Evolutionary conservation across 2,113 vertebrate genomes (phyloP).

Genomic region (Bungarus multicinctus): DNA sequence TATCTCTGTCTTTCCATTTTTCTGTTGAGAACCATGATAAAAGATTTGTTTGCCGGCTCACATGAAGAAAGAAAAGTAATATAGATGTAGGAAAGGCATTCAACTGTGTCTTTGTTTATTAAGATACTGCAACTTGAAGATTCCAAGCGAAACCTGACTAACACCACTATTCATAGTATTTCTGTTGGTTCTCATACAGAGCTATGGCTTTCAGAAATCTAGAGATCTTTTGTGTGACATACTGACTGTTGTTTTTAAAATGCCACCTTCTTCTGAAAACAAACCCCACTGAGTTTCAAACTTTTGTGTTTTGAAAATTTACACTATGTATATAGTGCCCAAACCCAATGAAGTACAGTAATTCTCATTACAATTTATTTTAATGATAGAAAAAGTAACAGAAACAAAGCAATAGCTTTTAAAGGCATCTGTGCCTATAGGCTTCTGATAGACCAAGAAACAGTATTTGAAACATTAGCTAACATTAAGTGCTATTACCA

Average conservation of each 20-base stretch:
- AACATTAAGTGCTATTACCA: slow-evolving; percentile 5
- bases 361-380: not conserved
- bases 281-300: not conserved
- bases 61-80: not conserved
- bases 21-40: not conserved
- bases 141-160: not conserved
- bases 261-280: not conserved
- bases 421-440: not conserved
- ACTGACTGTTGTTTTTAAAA: not conserved
- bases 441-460: not conserved
- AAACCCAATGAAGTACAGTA: not conserved
- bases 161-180: not conserved
- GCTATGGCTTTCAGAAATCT: not conserved
- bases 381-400: not conserved
- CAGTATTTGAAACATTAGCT: not conserved
- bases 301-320: not conserved
- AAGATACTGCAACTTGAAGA: not conserved
- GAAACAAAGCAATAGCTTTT: slow-evolving; percentile 21
- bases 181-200: not conserved
- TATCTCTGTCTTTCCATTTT: not conserved
- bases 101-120: not conserved
- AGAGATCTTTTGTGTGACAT: not conserved
- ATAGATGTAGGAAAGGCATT: not conserved
- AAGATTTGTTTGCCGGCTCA: no score
- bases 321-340: not conserved